A percentile compares a stretch with the other conserved stretches of the same genome.
These are phyloP conservation scores for Alectoris magna DNA, from an alignment of 2,797 vertebrate genomes.

Conservation along the genomic window DNA sequence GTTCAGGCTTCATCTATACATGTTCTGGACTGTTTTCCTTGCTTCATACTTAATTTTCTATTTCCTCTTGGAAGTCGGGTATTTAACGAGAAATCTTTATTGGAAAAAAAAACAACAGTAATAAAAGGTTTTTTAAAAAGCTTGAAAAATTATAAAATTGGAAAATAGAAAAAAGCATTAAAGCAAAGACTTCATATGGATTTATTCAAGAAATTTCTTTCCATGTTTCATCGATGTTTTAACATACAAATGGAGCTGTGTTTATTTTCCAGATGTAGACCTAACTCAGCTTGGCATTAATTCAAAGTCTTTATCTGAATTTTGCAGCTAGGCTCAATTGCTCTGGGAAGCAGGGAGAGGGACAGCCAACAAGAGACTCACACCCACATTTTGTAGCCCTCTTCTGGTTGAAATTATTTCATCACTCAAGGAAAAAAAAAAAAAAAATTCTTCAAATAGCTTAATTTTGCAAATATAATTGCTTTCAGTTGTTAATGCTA, in stretches of 20 bases:
- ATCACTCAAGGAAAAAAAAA: neutral
- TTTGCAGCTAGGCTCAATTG: neutral
- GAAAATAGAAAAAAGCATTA: neutral
- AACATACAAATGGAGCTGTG: neutral
- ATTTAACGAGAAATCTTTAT: neutral
- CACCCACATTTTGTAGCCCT: neutral
- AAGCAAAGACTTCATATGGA: neutral
- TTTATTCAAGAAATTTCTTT: neutral
- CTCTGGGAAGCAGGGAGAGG: neutral
- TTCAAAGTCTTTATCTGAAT: neutral
- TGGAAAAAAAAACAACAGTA: neutral
- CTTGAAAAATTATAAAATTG: neutral
- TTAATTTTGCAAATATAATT: constrained; percentile 16
- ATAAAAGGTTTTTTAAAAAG: neutral
- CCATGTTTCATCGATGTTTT: neutral
- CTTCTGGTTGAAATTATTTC: neutral
- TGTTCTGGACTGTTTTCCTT: neutral
- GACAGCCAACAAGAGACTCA: neutral
- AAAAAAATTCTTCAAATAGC: neutral
- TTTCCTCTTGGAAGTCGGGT: neutral
- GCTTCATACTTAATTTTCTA: neutral
- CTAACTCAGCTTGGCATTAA: neutral
- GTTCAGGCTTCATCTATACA: neutral
- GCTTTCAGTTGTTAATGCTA: neutral
- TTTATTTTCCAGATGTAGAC: neutral